A percentile compares a stretch with the other conserved stretches of the same genome.
These are phyloP conservation scores for Atrichornis clamosus DNA, from an alignment of 2,113 vertebrate species.

Conservation along the genomic window DNA sequence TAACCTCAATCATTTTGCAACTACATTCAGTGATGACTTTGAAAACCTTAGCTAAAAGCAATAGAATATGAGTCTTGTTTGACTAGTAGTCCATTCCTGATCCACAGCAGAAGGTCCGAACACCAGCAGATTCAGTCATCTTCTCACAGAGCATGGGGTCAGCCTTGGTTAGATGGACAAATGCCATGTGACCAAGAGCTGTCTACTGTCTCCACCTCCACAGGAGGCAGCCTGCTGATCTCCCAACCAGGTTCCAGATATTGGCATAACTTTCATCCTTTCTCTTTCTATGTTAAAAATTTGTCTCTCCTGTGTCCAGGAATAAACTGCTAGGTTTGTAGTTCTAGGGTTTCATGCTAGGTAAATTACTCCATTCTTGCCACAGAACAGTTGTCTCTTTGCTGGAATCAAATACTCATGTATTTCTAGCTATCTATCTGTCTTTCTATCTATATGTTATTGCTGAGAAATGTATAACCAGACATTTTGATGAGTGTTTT, in stretches of 20 bases:
- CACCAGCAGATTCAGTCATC: background rate
- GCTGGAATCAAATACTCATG: background rate
- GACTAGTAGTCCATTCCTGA: background rate
- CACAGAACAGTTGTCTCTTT: background rate
- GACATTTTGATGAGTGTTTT: background rate
- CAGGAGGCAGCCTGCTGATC: background rate
- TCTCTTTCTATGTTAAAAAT: background rate
- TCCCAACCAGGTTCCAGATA: background rate
- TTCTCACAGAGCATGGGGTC: background rate
- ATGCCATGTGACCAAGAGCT: background rate
- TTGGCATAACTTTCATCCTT: background rate
- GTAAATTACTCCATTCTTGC: background rate
- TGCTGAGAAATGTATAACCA: background rate
- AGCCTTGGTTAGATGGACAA: background rate
- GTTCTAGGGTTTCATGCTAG: background rate
- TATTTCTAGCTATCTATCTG: background rate
- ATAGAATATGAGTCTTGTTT: background rate
- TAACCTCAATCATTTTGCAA: background rate
- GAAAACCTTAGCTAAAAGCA: background rate
- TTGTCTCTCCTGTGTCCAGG: background rate
- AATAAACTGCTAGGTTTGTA: background rate
- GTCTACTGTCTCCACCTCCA: background rate
- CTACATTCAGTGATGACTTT: background rate
- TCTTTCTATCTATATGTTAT: background rate
- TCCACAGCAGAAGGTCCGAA: background rate